phyloP scores from a whole-genome alignment of 2,797 vertebrate species.

The Notoglanidium macrostoma region DNA sequence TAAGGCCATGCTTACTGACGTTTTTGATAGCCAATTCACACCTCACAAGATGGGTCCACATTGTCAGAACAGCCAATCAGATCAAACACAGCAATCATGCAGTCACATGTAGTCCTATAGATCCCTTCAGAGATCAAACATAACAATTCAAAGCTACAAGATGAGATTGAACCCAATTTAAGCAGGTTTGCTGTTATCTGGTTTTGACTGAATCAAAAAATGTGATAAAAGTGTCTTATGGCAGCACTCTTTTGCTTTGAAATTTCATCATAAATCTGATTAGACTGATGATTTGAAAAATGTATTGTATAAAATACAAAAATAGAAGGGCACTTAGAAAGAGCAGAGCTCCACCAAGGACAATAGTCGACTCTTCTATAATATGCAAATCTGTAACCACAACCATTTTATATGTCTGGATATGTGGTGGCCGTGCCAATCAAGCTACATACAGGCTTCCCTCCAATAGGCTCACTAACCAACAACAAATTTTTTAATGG shows the following conservation, averaged over 20 bases:
- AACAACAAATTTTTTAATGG: too few species aligned
- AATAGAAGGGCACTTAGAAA: too few species aligned
- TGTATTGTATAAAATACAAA: not conserved
- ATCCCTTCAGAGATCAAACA: not conserved
- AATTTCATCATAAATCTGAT: not conserved
- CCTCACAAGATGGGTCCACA: not conserved
- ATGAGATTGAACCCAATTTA: not conserved
- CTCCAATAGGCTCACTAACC: too few species aligned
- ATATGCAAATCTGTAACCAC: too few species aligned
- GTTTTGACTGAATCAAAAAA: not conserved
- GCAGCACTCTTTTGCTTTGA: not conserved
- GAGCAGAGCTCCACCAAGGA: too few species aligned
- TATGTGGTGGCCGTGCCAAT: too few species aligned
- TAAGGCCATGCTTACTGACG: not conserved
- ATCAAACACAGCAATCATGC: not conserved
- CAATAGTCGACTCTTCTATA: too few species aligned
- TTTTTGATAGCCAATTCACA: not conserved
- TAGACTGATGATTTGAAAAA: not conserved
- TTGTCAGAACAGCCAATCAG: not conserved
- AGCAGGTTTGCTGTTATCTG: not conserved
- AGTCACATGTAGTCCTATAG: not conserved
- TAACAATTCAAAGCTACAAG: not conserved
- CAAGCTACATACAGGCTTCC: too few species aligned
- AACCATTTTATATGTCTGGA: too few species aligned
- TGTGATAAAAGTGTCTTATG: not conserved